These are phyloP conservation scores for Muscicapa striata DNA, from an alignment of 2,797 vertebrate species.

Conservation along the genomic window DNA sequence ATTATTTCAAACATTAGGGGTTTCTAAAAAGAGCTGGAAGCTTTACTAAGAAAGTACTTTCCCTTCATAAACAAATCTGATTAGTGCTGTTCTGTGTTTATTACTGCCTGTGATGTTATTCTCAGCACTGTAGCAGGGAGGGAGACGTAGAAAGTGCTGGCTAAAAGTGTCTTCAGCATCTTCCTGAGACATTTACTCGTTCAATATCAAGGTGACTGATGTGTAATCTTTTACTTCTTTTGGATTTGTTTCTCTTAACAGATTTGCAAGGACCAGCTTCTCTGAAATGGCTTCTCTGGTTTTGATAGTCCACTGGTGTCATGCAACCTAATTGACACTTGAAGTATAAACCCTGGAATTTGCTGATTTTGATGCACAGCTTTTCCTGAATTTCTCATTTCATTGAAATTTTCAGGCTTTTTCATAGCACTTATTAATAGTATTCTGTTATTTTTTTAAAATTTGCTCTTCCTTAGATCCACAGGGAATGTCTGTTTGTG, in stretches of 20 bases:
- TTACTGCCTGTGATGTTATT: not conserved
- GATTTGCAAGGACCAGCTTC: not conserved
- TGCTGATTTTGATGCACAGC: not conserved
- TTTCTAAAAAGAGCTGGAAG: constrained; percentile 8
- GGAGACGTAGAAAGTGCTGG: not conserved
- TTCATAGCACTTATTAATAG: not conserved
- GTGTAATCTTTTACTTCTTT: not conserved
- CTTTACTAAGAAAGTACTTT: not conserved
- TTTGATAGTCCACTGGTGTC: not conserved
- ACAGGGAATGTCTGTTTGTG: not conserved
- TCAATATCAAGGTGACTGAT: not conserved
- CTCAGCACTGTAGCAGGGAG: not conserved
- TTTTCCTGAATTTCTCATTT: not conserved
- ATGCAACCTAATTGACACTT: not conserved
- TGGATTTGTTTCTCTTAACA: not conserved
- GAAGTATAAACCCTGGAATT: not conserved
- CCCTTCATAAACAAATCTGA: not conserved
- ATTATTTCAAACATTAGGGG: not conserved
- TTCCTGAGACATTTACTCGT: not conserved
- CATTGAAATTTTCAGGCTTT: not conserved
- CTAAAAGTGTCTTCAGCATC: not conserved
- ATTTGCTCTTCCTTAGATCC: not conserved
- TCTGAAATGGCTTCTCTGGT: not conserved
- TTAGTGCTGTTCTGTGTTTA: not conserved
- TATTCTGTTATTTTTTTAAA: not conserved